Conservation (phyloP, 1,140 invertebrate genomes). For the Probaryconus sp. region DNA sequence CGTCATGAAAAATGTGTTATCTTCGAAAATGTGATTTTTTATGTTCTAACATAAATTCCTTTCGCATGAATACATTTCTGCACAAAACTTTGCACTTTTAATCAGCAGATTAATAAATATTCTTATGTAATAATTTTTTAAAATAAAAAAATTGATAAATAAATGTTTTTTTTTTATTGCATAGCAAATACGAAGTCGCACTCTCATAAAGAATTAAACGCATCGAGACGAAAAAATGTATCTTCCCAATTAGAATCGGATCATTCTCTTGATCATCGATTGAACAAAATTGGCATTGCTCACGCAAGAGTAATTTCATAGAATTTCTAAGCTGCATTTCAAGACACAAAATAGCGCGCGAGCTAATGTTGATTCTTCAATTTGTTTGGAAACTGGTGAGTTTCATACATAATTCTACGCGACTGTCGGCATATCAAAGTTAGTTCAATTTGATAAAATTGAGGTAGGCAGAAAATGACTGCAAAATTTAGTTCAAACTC, state of each 20-base stretch:
- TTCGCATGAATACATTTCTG: neutral
- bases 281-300: neutral
- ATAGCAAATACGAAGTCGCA: no score
- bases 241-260: neutral
- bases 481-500: no score
- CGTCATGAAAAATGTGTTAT: constrained; percentile 13
- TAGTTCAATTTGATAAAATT: constrained; percentile 21
- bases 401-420: constrained; percentile 16
- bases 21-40: constrained; percentile 7
- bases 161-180: no score
- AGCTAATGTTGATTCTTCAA: neutral
- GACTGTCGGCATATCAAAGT: constrained; percentile 19
- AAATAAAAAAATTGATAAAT: constrained; percentile 2
- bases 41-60: constrained; percentile 2
- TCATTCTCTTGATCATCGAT: constrained; percentile 2
- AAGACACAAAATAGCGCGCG: constrained; percentile 1
- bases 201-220: constrained; percentile 6
- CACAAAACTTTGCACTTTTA: neutral
- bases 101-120: neutral
- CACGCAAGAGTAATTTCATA: neutral
- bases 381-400: constrained; percentile 10
- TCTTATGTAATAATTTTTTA: constrained; percentile 2
- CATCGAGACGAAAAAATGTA: neutral
- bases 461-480: no score
- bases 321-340: neutral